Evolutionary conservation across 1,140 invertebrate species (phyloP), one percentile per base, ranked within the genome.

Genomic region (Pissodes strobi): DNA sequence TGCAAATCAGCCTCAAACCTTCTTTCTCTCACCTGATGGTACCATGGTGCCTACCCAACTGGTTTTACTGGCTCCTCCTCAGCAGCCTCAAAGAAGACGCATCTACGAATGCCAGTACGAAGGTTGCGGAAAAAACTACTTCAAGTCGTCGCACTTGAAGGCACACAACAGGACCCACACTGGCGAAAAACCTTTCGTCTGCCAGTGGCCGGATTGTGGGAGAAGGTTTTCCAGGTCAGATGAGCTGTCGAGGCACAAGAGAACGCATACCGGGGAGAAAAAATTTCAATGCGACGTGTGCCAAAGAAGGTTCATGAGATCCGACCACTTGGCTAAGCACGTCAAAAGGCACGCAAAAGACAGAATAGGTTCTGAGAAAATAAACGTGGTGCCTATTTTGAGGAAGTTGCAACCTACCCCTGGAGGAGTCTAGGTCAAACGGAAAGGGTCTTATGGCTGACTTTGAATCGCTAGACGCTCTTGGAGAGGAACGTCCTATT

Each of bases 111-210:
- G 93, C 77, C 83, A 85, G 41, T 86, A 90, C 74, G 85, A 89
- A 27, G 89, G 90, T 25, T 98, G 96, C 79, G 88, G 87, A 30
- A 98, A 98, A 79, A 97, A 95, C 73, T 98, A 98, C 79, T 97
- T 95, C 82, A 98, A 98, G 79, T 97, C 94, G 51, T 97, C 94
- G 3, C 96, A 98, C 79, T 83, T 98, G 46, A 98, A 98, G 73
- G 95, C 95, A 1, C 96, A 98, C 80, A 88, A 90, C 41, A 83
- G 95, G 57, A 94, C 92, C 0, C 96, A 98, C 78, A 98, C 95
- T 10, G 93, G 93, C 15, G 93, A 96, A 78, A 85, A 90, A 59
- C 94, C 94, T 0, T 96, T 94, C 76, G 83, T 86, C 1, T 98
- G 96, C 77, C 88, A 88, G 43, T 97, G 93, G 90, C 82, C 88